Base-by-base conservation (phyloP, 2,888 invertebrate genomes). In the Theristus sp. region DNA sequence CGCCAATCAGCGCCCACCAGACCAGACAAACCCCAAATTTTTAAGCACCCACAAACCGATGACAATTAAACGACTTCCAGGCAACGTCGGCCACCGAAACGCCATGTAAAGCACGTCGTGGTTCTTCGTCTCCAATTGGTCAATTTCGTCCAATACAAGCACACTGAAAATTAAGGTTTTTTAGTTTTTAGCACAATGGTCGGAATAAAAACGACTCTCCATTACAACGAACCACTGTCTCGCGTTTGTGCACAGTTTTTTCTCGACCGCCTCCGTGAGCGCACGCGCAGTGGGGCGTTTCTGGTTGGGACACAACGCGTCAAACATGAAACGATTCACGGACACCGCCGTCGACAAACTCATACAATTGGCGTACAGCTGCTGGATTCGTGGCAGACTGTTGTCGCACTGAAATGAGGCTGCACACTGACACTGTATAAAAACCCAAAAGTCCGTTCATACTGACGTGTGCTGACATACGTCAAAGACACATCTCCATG, bases 71-170 rank as follows among this genome's bases (percentile, higher is more conserved):
- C 82, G 82, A 0, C 86, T 84, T 27, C 81, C 76, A 0, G 77
- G 73, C 60, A 82, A 73, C 0, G 86, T 81, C 0, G 93, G 88
- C 91, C 90, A 93, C 72, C 89, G 89, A 74, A 96, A 94, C 67
- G 94, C 83, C 1, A 86, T 84, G 75, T 94, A 93, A 6, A 96
- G 78, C 1, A 94, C 84, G 0, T 86, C 83, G 69, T 91, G 89
- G 65, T 84, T 85, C 62, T 75, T 76, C 57, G 71, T 71, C 69
- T 86, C 85, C 49, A 98, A 76, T 73, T 94, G 90, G 75, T 98
- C 96, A 62, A 96, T 86, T 79, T 96, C 96, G 74, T 96, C 96
- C 62, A 98, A 74, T 20, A 96, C 84, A 65, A 94, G 74, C 26
- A 94, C 63, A 26, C 65, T 64, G 61, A 6, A 64, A 60, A 17